A percentile compares a stretch with the other conserved stretches of the same genome.
phyloP scores from a whole-genome alignment of 2,888 invertebrate genomes.

The Biston stratarius region DNA sequence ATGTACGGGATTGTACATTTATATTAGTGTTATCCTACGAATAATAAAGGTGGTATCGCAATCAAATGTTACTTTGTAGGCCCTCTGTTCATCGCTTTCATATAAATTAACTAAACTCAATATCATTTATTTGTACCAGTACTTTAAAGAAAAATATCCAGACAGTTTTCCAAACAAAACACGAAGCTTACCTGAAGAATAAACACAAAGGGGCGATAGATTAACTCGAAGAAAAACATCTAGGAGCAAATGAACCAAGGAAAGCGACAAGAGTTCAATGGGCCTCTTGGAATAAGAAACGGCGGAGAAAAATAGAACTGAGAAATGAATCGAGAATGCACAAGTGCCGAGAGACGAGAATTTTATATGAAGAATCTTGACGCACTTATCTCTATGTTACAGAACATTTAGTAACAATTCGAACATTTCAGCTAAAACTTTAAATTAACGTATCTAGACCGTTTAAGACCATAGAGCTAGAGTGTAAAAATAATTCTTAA shows the following conservation, averaged over 20 bases:
- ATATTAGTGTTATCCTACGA: no score
- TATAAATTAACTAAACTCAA: conserved; percentile 4
- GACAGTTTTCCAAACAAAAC: conserved; percentile 29
- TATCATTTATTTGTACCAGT: conserved; percentile 14
- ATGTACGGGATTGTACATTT: no score
- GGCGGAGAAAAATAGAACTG: conserved; percentile 48
- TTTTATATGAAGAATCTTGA: conserved; percentile 19
- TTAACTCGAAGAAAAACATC: conserved; percentile 43
- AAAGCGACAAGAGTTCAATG: conserved; percentile 47
- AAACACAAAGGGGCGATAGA: conserved; percentile 42
- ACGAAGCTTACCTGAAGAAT: conserved; percentile 35
- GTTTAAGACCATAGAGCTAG: conserved; percentile 1
- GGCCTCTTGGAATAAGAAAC: conserved; percentile 42
- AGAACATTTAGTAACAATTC: conserved; percentile 30
- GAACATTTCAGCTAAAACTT: conserved; percentile 7
- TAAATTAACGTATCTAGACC: conserved; percentile 23
- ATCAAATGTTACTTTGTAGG: no score
- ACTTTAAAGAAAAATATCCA: conserved; percentile 23
- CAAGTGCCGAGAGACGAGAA: conserved; percentile 32
- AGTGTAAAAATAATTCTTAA: conserved; percentile 12
- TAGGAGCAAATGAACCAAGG: conserved; percentile 45
- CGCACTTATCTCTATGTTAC: conserved; percentile 10
- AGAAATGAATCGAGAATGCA: conserved; percentile 43
- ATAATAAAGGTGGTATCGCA: no score
- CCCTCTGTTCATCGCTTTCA: not conserved